These are phyloP conservation scores for Clangula hyemalis DNA, from an alignment of 2,797 vertebrate species.

Conservation along the genomic window DNA sequence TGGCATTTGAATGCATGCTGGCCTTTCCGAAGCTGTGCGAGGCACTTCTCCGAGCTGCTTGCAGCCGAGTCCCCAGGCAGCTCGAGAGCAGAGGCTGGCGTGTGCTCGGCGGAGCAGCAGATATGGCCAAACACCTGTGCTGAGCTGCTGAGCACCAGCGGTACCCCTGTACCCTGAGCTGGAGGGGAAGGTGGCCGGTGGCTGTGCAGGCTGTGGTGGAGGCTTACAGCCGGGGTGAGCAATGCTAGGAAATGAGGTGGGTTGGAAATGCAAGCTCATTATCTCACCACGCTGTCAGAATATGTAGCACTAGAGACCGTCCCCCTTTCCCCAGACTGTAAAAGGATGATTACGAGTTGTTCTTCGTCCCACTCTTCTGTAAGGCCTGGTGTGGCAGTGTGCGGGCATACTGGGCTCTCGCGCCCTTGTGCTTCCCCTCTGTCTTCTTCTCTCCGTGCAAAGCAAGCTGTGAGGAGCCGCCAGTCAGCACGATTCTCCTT, in stretches of 20 bases:
- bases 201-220: background rate
- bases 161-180: background rate
- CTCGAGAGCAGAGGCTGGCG: background rate
- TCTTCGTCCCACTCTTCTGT: background rate
- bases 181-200: too few species aligned
- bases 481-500: background rate
- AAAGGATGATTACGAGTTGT: background rate
- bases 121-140: background rate
- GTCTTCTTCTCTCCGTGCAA: background rate
- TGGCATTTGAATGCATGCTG: accelerated
- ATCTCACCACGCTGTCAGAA: background rate
- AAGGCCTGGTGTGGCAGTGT: background rate
- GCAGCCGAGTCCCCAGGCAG: background rate
- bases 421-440: background rate
- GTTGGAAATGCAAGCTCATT: background rate
- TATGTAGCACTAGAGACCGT: accelerated
- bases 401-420: background rate
- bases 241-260: too few species aligned
- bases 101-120: background rate
- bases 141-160: background rate
- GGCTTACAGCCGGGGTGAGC: background rate
- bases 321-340: background rate
- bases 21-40: background rate
- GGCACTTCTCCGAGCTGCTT: accelerated
- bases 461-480: background rate